Percentiles rank a stretch among this genome's conserved stretches.
Conservation (phyloP, 2,888 invertebrate species). For the Operophtera brumata region DNA sequence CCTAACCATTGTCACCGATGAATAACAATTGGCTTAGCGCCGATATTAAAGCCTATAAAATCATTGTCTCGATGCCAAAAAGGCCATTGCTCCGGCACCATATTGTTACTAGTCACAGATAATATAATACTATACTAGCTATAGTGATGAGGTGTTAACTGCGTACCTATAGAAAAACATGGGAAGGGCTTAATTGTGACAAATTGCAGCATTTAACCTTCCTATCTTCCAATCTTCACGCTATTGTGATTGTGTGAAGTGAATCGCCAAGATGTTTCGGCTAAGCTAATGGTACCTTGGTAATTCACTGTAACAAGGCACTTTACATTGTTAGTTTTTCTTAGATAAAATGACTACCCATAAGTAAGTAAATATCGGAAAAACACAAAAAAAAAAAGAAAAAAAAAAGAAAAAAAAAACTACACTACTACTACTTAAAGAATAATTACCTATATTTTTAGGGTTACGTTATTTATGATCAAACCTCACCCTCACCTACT, state of each 20-base stretch:
- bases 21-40: slow-evolving; percentile 36
- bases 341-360: slow-evolving; percentile 8
- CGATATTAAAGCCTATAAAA: slow-evolving; percentile 33
- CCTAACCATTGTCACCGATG: slow-evolving; percentile 35
- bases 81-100: slow-evolving; percentile 33
- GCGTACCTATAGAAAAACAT: slow-evolving; percentile 25
- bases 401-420: too few species aligned
- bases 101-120: too few species aligned
- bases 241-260: slow-evolving; percentile 47
- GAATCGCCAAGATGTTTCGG: slow-evolving; percentile 40
- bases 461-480: too few species aligned
- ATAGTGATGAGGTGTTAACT: slow-evolving; percentile 38
- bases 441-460: too few species aligned
- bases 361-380: too few species aligned
- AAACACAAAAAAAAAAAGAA: too few species aligned
- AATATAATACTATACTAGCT: too few species aligned
- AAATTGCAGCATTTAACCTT: slow-evolving; percentile 41
- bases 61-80: slow-evolving; percentile 44
- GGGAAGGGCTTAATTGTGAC: slow-evolving; percentile 44
- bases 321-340: slow-evolving; percentile 44
- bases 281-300: slow-evolving; percentile 38
- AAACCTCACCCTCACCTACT: too few species aligned
- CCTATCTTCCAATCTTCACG: slow-evolving; percentile 36
- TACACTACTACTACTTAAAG: too few species aligned
- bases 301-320: slow-evolving; percentile 39